These are phyloP conservation scores for Orthonyx spaldingii DNA, from an alignment of 2,113 vertebrate genomes.

Conservation along the genomic window DNA sequence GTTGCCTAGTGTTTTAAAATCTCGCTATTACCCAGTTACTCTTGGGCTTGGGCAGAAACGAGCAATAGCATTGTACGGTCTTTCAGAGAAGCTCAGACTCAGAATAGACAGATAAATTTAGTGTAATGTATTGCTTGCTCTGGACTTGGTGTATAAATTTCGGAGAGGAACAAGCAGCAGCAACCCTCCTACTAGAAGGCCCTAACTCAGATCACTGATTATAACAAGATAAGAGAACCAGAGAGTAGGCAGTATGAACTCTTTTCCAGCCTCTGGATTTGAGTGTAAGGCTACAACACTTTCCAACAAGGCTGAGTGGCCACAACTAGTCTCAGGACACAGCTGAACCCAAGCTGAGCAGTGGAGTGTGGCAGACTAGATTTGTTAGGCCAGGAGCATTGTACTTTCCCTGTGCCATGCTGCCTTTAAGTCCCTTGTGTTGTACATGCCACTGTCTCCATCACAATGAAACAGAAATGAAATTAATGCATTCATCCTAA, in stretches of 20 bases:
- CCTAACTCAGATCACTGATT: neutral
- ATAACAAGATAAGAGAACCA: neutral
- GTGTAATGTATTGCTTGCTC: neutral
- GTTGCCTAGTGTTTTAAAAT: neutral
- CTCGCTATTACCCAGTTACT: neutral
- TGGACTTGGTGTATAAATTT: neutral
- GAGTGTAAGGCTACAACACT: neutral
- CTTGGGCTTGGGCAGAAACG: neutral
- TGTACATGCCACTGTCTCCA: neutral
- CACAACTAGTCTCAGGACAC: neutral
- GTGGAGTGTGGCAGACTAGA: neutral
- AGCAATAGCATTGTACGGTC: neutral
- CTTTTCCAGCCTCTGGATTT: neutral
- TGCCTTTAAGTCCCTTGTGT: neutral
- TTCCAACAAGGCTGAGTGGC: neutral
- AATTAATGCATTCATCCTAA: conserved; percentile 3
- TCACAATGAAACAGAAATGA: neutral
- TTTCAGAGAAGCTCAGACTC: neutral
- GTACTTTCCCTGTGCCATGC: neutral
- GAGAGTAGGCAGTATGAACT: neutral
- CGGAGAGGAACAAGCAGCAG: neutral
- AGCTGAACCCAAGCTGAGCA: neutral
- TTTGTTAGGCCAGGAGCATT: neutral
- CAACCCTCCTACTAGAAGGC: neutral
- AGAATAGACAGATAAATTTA: neutral